These are phyloP conservation scores for Oncorhynchus tshawytscha DNA, from an alignment of 2,113 vertebrate species.

Conservation along the genomic window DNA sequence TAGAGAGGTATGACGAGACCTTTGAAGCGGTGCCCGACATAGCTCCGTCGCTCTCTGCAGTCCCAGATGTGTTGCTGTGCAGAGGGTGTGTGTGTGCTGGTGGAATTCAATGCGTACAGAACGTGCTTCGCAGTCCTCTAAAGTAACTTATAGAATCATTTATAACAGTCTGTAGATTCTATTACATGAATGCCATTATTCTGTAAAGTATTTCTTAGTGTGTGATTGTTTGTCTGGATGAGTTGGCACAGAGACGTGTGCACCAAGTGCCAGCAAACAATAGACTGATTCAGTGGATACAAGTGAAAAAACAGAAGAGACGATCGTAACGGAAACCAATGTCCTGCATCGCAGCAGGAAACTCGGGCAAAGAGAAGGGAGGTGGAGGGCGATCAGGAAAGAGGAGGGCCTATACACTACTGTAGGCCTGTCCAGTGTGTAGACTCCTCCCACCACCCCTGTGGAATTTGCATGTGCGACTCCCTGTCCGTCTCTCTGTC, in stretches of 20 bases:
- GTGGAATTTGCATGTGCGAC: constrained; percentile 48
- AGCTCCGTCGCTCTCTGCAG: neutral
- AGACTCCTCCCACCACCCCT: constrained; percentile 47
- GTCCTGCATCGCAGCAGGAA: neutral
- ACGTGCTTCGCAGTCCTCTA: too few species aligned
- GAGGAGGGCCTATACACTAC: constrained; percentile 38
- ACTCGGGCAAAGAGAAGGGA: neutral
- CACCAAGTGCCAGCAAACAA: constrained; percentile 30
- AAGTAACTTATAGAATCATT: too few species aligned
- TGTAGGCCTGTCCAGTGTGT: constrained; percentile 19
- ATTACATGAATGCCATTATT: too few species aligned
- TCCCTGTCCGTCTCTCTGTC: constrained; percentile 45
- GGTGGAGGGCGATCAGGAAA: constrained; percentile 4
- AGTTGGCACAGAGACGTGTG: neutral
- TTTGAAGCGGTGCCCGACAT: constrained; percentile 14
- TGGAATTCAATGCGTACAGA: neutral
- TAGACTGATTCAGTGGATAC: constrained; percentile 20
- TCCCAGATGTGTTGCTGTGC: neutral
- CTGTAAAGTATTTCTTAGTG: neutral
- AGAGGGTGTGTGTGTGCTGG: constrained; percentile 3
- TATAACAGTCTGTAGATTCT: too few species aligned
- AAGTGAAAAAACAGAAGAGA: neutral
- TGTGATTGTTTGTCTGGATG: neutral
- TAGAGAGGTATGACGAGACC: constrained; percentile 6
- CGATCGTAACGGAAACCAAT: constrained; percentile 1